These are phyloP conservation scores for Cyprinus carpio DNA, from an alignment of 2,113 vertebrate species.

Conservation along the genomic window DNA sequence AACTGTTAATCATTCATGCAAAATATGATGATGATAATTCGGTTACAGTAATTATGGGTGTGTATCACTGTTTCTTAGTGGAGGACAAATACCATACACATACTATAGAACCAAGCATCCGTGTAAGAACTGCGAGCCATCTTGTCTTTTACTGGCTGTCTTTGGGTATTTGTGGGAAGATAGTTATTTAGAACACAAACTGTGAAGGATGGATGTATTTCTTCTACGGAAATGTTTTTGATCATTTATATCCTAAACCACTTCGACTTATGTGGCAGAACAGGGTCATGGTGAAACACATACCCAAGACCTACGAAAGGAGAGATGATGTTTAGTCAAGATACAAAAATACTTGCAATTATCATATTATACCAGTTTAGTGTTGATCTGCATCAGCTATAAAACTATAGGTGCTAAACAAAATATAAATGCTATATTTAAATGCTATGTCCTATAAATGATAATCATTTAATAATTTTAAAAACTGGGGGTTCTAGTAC, in stretches of 20 bases:
- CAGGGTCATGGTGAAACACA: conserved; percentile 81
- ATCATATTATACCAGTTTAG: too few species aligned
- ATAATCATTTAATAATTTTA: not conserved
- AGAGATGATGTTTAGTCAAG: not conserved
- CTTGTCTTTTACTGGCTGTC: not conserved
- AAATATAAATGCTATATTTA: too few species aligned
- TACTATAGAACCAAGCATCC: not conserved
- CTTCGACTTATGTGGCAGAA: conserved; percentile 78
- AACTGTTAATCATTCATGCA: not conserved
- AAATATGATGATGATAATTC: not conserved
- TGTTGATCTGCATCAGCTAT: too few species aligned
- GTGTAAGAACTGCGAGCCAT: not conserved
- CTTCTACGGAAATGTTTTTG: not conserved
- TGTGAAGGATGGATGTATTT: not conserved
- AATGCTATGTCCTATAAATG: not conserved
- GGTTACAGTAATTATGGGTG: not conserved
- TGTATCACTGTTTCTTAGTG: not conserved
- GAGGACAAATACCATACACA: not conserved
- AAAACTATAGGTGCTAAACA: not conserved
- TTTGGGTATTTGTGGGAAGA: not conserved
- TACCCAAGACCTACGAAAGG: conserved; percentile 74
- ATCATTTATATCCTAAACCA: conserved; percentile 76
- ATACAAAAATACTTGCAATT: too few species aligned
- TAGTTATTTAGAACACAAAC: not conserved
- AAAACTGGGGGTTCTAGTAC: too few species aligned